Evolutionary conservation across 2,797 vertebrate genomes (phyloP).

Genomic region (Remorina albescens): DNA sequence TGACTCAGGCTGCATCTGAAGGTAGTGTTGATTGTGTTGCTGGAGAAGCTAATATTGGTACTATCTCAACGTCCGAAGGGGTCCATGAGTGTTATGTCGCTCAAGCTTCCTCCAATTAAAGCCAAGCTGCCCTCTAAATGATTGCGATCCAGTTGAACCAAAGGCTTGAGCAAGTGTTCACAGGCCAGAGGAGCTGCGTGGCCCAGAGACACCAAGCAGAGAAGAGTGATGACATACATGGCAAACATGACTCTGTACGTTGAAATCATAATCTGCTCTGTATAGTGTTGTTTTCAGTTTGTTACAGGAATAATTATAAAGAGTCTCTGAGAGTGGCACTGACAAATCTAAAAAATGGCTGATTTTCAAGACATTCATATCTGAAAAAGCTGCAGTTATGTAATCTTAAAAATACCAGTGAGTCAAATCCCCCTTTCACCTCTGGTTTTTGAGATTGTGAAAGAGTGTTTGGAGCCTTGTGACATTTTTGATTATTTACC

Average conservation of each 20-base stretch:
- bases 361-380: no score
- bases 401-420: conserved; percentile 15
- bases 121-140: conserved; percentile 33
- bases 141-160: conserved; percentile 2
- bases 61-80: conserved; percentile 42
- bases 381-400: conserved; percentile 18
- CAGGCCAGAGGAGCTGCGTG: conserved; percentile 51
- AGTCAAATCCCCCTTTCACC: conserved; percentile 24
- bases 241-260: conserved; percentile 20
- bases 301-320: no score
- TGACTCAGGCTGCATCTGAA: conserved; percentile 32
- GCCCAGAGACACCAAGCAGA: conserved; percentile 38
- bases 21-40: neutral
- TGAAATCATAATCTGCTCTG: neutral
- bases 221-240: conserved; percentile 3
- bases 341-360: no score
- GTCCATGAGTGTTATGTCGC: conserved; percentile 16
- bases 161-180: conserved; percentile 44
- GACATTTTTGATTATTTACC: neutral
- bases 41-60: conserved; percentile 13
- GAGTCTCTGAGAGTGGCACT: no score
- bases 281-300: neutral
- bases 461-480: conserved; percentile 18
- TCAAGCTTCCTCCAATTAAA: conserved; percentile 6
- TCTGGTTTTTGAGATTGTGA: conserved; percentile 43